Conservation (phyloP, 2,888 invertebrate species). For the Amphimallon solstitiale region DNA sequence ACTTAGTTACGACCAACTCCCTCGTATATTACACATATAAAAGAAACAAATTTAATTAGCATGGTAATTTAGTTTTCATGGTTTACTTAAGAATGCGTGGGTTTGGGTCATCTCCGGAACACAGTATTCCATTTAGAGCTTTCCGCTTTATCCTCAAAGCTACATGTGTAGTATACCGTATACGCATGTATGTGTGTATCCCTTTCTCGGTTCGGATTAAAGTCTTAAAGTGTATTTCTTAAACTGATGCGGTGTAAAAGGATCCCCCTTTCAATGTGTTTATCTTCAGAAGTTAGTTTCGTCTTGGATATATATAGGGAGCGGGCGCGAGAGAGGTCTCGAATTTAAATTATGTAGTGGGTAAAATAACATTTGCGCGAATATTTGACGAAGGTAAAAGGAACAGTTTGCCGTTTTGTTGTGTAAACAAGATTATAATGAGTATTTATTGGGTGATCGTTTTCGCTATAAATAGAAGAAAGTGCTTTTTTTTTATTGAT, state of each 20-base stretch:
- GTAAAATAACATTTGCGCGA: no score
- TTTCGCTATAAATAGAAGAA: no score
- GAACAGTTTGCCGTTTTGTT: no score
- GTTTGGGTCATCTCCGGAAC: not conserved
- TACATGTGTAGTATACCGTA: not conserved
- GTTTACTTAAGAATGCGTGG: not conserved
- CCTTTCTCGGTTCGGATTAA: constrained; percentile 4
- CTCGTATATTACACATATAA: not conserved
- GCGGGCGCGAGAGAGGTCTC: not conserved
- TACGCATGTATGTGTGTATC: not conserved
- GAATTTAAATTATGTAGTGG: not conserved
- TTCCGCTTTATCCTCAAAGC: constrained; percentile 9
- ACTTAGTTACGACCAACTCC: not conserved
- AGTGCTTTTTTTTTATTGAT: no score
- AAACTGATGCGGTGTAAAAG: not conserved
- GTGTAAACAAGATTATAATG: no score
- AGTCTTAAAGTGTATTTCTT: constrained; percentile 1
- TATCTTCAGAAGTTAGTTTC: constrained; percentile 11
- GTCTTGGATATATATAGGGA: not conserved
- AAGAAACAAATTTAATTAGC: constrained; percentile 14
- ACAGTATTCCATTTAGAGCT: constrained; percentile 1
- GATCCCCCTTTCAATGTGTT: not conserved
- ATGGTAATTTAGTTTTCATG: constrained; percentile 13
- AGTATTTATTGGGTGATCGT: no score
- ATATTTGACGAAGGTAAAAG: no score